phyloP scores from a whole-genome alignment of 1,140 invertebrate genomes.

The Mycetomoellerius zeteki region DNA sequence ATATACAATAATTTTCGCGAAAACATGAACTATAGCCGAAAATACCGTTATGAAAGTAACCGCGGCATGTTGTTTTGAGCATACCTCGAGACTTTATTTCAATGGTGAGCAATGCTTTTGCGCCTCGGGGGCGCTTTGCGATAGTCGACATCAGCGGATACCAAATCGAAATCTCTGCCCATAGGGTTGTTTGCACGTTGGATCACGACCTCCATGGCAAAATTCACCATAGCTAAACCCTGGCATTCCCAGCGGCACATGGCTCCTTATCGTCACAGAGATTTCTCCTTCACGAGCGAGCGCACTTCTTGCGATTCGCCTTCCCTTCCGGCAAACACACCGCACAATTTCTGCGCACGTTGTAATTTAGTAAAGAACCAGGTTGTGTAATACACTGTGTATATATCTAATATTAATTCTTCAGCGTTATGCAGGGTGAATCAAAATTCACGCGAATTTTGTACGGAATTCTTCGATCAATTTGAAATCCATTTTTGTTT shows the following conservation, averaged over 20 bases:
- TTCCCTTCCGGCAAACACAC: conserved; percentile 27
- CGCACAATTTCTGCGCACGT: conserved; percentile 34
- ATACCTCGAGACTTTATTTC: conserved; percentile 59
- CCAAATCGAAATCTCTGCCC: conserved; percentile 76
- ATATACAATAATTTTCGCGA: conserved; percentile 20
- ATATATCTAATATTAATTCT: conserved; percentile 14
- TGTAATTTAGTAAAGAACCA: conserved; percentile 38
- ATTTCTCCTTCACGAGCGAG: conserved; percentile 55
- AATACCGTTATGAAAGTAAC: conserved; percentile 34
- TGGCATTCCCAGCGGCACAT: conserved; percentile 66
- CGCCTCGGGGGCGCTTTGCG: conserved; percentile 68
- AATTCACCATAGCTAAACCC: conserved; percentile 73
- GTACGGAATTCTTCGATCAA: background rate
- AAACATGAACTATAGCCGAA: conserved; percentile 41
- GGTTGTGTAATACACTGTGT: background rate
- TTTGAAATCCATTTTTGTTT: background rate
- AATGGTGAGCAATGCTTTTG: conserved; percentile 75
- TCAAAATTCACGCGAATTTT: background rate
- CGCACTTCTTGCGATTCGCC: conserved; percentile 37
- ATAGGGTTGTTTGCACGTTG: conserved; percentile 78
- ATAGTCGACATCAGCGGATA: conserved; percentile 73
- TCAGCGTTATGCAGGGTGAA: background rate
- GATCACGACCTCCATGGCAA: conserved; percentile 78
- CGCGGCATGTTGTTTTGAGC: conserved; percentile 17
- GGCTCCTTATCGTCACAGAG: conserved; percentile 34